Evolutionary conservation across 2,888 invertebrate species (phyloP), one percentile per base, ranked within the genome.

Genomic region (Stramonita haemastoma): DNA sequence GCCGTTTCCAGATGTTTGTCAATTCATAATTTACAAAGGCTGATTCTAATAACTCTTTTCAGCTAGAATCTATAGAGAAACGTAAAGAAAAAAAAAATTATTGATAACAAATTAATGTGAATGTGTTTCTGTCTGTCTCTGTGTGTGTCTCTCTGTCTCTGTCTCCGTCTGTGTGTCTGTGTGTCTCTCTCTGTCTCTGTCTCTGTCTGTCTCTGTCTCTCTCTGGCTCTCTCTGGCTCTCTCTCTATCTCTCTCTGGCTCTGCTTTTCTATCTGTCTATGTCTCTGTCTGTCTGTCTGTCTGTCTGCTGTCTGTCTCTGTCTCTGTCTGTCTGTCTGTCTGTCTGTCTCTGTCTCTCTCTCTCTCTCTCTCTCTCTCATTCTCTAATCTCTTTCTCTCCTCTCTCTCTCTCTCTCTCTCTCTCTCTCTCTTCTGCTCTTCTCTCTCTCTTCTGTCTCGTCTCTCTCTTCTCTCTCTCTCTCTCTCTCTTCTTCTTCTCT

Each of bases 331-430:
- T 66, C 66, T 66, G 66, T 66, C 5, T 66, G 66, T 66, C 66
- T 66, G 73, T 73, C n/a, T 73, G 26, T 73, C n/a, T 73, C 73
- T 73, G 73, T 73, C 73, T 73, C n/a, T 73, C 79, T 79, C 2
- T 32, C 34, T 79, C 34, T 34, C 34, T 34, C 15, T 79, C 34
- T 32, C 15, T 5, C 34, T 79, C 29, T 79, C 32, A 6, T 11
- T 79, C 32, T 79, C 6, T 32, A 13, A 32, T 22, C 22, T 29
- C 29, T 32, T 81, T 22, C 36, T 29, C 36, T 29, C 36, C 81
- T 81, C 36, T 34, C 36, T 81, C 36, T 81, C 32, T 29, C 6
- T 29, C 77, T 79, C 32, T 29, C 32, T 29, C 77, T 79, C 6
- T 8, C 32, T 79, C 77, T 79, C 32, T 79, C 6, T 79, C 77